Evolutionary conservation across 2,888 invertebrate genomes (phyloP).

Genomic region (Drosophila meridionalis): DNA sequence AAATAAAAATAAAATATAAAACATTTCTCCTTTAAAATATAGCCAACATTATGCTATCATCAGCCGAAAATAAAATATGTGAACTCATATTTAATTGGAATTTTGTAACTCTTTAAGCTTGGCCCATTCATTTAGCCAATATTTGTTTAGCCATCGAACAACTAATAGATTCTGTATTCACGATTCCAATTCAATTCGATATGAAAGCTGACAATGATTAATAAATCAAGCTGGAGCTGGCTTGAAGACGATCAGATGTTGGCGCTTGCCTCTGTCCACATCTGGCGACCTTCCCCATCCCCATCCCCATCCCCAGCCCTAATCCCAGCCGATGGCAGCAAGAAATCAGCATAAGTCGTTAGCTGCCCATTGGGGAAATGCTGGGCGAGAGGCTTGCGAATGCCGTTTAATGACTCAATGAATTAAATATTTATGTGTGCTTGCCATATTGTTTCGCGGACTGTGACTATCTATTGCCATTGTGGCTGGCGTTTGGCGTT

Average conservation of each 20-base stretch:
- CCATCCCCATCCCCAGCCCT: too few species aligned
- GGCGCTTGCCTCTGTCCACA: not conserved
- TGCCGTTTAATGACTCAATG: conserved; percentile 76
- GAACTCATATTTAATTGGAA: not conserved
- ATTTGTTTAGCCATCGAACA: not conserved
- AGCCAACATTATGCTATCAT: too few species aligned
- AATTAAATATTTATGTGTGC: conserved; percentile 50
- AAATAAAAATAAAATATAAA: too few species aligned
- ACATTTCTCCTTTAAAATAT: too few species aligned
- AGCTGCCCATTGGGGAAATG: not conserved
- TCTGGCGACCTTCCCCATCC: not conserved
- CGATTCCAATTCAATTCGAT: not conserved
- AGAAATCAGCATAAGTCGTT: conserved; percentile 4
- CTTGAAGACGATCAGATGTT: conserved; percentile 1
- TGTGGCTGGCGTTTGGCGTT: conserved; percentile 10
- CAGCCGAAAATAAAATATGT: too few species aligned
- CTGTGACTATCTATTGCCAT: conserved; percentile 30
- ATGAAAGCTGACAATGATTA: conserved; percentile 2
- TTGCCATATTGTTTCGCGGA: conserved; percentile 40
- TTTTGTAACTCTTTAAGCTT: not conserved
- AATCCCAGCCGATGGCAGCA: not conserved
- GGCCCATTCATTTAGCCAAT: not conserved
- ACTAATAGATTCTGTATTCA: not conserved
- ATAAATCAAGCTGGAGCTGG: not conserved
- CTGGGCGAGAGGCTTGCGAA: conserved; percentile 66